Base-by-base conservation (phyloP, 2,113 vertebrate genomes). In the Pyrgilauda ruficollis region DNA sequence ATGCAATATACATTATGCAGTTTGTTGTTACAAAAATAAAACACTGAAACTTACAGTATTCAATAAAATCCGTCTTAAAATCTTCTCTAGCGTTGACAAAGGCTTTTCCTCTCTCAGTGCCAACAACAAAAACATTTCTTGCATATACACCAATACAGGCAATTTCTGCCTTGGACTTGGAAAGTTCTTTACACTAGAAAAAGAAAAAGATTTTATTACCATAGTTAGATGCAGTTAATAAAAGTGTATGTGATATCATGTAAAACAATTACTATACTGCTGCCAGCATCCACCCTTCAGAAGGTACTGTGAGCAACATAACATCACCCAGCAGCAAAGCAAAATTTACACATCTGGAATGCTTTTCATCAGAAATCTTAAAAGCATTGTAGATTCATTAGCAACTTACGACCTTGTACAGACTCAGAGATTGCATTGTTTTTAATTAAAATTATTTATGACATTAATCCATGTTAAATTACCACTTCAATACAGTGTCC, bases 121-220 rank as follows among this genome's bases (percentile, higher is more conserved):
- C 98, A 49, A 98, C 98, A 13, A 98, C 96, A 92, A 98, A 98
- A 41, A 98, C 97, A 3, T 98, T 98, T 49, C 97, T 98, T 80
- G 98, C 98, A 70, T 98, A 98, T 6, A 98, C 97, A 15, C 97
- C 98, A 11, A 98, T 97, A 53, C 98, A 98, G 82, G 97, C 98
- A 46, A 98, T 98, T 97, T 98, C 98, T 84, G 98, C 97, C 75
- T 98, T 98, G 84, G 98, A 98, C 93, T 98, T 98, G 72, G 97
- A 97, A 92, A 98, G 96, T 75, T 98, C 98, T 86, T 98, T 98
- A 96, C 98, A 98, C 98, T 98, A 63, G 89, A 95, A 95, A 96
- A 83, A 43, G 74, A 96, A 76, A 69, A 95, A 28, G 31, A 13
- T 92, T 81, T 93, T 55, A 70, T 75, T 78, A 92, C 11, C 27